Conservation (phyloP, 2,797 vertebrate genomes). For the Holocentrus rufus region DNA sequence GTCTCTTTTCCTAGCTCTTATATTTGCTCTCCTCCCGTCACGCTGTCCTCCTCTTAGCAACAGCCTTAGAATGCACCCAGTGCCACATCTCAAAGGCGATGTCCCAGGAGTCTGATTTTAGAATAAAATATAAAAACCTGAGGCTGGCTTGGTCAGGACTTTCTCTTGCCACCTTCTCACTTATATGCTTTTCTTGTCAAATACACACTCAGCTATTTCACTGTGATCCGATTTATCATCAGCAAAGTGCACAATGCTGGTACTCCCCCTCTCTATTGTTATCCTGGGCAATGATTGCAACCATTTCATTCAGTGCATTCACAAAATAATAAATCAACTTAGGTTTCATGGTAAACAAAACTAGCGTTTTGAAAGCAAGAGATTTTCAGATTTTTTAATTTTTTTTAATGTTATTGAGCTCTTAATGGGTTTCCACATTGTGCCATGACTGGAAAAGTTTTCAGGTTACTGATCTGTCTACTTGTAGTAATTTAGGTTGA, state of each 20-base stretch:
- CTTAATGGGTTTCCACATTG: too few species aligned
- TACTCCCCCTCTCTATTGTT: neutral
- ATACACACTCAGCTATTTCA: neutral
- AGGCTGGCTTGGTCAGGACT: conserved; percentile 7
- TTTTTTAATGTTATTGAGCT: too few species aligned
- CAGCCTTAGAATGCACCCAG: conserved; percentile 33
- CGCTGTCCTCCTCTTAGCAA: conserved; percentile 5
- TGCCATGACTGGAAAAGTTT: neutral
- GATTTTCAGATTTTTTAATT: too few species aligned
- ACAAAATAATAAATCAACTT: neutral
- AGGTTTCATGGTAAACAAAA: neutral
- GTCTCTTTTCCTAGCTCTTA: neutral
- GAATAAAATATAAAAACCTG: conserved; percentile 27
- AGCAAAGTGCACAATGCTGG: neutral
- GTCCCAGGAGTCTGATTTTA: conserved; percentile 41
- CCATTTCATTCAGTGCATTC: neutral
- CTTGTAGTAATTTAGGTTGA: neutral
- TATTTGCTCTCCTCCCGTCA: neutral
- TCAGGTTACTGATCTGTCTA: neutral
- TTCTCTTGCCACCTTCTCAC: neutral
- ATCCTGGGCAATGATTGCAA: neutral
- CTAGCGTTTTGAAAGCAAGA: too few species aligned
- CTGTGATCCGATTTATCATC: neutral
- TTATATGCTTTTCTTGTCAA: neutral
- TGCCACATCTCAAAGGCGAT: conserved; percentile 5